Base-by-base conservation (phyloP, 2,888 invertebrate species). In the Microplitis manilae region DNA sequence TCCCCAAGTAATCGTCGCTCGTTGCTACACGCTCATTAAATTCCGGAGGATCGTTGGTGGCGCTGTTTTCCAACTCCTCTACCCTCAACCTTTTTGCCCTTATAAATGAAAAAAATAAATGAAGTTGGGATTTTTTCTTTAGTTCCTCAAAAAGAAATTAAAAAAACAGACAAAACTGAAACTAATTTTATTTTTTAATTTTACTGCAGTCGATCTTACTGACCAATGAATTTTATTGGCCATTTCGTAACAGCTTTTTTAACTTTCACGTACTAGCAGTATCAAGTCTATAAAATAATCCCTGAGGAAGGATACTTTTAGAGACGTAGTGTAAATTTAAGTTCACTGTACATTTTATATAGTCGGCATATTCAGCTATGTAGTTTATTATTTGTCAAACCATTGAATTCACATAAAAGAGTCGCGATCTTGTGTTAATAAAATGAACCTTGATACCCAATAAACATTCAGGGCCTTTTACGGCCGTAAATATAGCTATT, bases 21-120 rank as follows among this genome's bases (percentile, higher is more conserved):
- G 73, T 73, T 76, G 68, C 62, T 40, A 74, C 50, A 77, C 75
- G 70, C 79, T 81, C 81, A 79, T 81, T 81, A 81, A 81, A 81
- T 79, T 81, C 78, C 73, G 61, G n/a, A 70, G 72, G 73, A 79
- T 76, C 77, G 75, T 74, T 73, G 77, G 70, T 74, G 67, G 65
- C 60, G 67, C 74, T 69, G 60, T 38, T 70, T 65, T 17, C 41
- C 15, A 61, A 59, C 77, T 69, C 67, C 67, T 68, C 77, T 73
- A 78, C 75, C 68, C 75, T 72, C 50, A 13, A 50, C 9, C 50
- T 50, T 50, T 50, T 50, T 5, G 50, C 13, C 50, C 13, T 13
- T 50, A 75, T 77, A 70, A 68, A 40, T 59, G 71, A 68, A 75
- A 68, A 76, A 68, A 70, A 72, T 38, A 62, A 72, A 20, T 64